These are phyloP conservation scores for Nixonia krombeini DNA, from an alignment of 1,140 invertebrate genomes.

Conservation along the genomic window DNA sequence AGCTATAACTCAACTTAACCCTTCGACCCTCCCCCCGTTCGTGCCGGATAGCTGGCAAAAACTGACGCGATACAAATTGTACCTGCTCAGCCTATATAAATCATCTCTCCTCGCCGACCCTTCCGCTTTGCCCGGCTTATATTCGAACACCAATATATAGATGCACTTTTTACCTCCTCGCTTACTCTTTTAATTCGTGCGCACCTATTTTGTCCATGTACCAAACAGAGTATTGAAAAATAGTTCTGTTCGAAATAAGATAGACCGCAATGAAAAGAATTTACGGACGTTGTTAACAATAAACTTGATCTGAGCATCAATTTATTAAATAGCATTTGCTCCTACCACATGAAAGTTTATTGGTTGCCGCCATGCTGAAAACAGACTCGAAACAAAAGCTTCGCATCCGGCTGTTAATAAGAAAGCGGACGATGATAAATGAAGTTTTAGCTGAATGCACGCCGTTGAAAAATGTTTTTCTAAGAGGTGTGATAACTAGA, in stretches of 20 bases:
- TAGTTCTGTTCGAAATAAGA: no score
- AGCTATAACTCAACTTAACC: conserved; percentile 58
- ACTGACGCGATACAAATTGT: conserved; percentile 67
- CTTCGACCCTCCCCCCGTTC: conserved; percentile 13
- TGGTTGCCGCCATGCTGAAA: not conserved
- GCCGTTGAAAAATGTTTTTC: conserved; percentile 3
- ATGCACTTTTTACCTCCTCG: no score
- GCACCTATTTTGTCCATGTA: no score
- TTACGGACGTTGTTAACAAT: no score
- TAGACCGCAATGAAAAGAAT: no score
- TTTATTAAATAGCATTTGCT: no score
- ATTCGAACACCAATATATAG: not conserved
- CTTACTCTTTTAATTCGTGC: no score
- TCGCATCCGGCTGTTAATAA: conserved; percentile 5
- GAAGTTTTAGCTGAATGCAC: not conserved
- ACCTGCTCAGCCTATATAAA: conserved; percentile 62
- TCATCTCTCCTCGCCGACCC: conserved; percentile 47
- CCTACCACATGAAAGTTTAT: no score
- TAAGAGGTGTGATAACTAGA: not conserved
- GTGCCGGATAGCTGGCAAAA: conserved; percentile 52
- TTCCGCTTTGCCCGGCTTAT: not conserved
- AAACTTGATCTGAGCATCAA: no score
- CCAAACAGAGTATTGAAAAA: no score
- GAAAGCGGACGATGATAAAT: conserved; percentile 4
- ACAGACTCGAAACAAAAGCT: not conserved